Percentiles rank a stretch among this genome's conserved stretches.
phyloP scores from a whole-genome alignment of 2,797 vertebrate genomes.

The Melanogrammus aeglefinus region DNA sequence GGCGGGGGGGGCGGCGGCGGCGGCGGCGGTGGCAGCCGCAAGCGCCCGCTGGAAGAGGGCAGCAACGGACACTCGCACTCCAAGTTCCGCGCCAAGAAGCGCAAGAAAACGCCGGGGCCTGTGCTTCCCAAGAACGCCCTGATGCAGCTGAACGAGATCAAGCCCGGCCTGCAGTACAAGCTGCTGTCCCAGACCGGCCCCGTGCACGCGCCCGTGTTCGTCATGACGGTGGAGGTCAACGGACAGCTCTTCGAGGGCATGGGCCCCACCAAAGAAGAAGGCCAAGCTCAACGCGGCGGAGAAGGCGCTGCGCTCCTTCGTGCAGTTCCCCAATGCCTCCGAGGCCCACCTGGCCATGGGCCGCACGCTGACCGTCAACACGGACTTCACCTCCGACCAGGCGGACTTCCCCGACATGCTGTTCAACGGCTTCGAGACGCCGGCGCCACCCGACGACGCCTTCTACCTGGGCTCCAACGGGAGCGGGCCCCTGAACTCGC shows the following conservation, averaged over 20 bases:
- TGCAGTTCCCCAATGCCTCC: slow-evolving; percentile 95
- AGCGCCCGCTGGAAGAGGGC: slow-evolving; percentile 92
- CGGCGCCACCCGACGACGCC: slow-evolving; percentile 77
- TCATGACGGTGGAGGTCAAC: slow-evolving; percentile 97
- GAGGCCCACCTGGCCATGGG: slow-evolving; percentile 98
- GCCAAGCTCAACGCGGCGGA: slow-evolving; percentile 94
- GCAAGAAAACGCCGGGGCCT: slow-evolving; percentile 90
- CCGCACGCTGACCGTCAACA: slow-evolving; percentile 86
- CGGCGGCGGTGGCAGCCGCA: slow-evolving; percentile 82
- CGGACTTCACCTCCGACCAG: slow-evolving; percentile 96
- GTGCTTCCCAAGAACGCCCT: slow-evolving; percentile 95
- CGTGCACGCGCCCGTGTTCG: slow-evolving; percentile 91
- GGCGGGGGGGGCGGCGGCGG: slow-evolving; percentile 79
- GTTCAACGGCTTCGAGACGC: slow-evolving; percentile 95
- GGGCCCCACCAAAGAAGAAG: slow-evolving; percentile 96
- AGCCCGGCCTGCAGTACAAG: slow-evolving; percentile 92
- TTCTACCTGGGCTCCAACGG: slow-evolving; percentile 90
- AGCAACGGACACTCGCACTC: slow-evolving; percentile 86
- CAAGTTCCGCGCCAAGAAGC: slow-evolving; percentile 92
- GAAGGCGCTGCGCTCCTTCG: slow-evolving; percentile 92
- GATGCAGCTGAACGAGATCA: slow-evolving; percentile 98
- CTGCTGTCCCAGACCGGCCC: slow-evolving; percentile 94
- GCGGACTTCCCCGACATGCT: slow-evolving; percentile 95
- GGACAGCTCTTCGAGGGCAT: slow-evolving; percentile 95
- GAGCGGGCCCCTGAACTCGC: slow-evolving; percentile 81